phyloP scores from a whole-genome alignment of 2,113 vertebrate genomes.

The Thryonomys swinderianus region DNA sequence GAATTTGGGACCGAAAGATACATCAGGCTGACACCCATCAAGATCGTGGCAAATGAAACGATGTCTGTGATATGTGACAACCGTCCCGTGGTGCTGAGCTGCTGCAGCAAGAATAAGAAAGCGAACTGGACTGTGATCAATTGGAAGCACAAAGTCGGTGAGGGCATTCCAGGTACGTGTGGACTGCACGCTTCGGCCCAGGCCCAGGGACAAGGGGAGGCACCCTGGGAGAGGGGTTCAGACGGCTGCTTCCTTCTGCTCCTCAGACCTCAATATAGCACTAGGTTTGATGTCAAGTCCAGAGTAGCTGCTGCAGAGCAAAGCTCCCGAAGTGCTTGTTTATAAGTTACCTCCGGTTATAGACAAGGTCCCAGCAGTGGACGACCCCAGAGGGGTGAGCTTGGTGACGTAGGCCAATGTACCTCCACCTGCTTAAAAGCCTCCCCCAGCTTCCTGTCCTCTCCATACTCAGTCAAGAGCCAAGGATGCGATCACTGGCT shows the following conservation, averaged over 20 bases:
- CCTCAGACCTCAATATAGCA: neutral
- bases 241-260: neutral
- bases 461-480: neutral
- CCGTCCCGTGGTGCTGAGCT: constrained; percentile 70
- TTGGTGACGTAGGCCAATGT: neutral
- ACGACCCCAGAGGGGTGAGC: neutral
- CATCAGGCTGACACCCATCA: constrained; percentile 55
- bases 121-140: constrained; percentile 44
- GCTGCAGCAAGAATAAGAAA: constrained; percentile 78
- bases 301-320: neutral
- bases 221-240: neutral
- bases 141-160: constrained; percentile 82
- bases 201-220: neutral
- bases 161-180: constrained; percentile 81
- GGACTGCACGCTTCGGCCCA: neutral
- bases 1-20: constrained; percentile 20
- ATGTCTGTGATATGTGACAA: constrained; percentile 76
- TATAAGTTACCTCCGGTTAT: neutral
- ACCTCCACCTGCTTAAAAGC: neutral
- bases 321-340: neutral
- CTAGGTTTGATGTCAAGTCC: neutral
- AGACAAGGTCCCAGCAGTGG: neutral
- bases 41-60: constrained; percentile 48
- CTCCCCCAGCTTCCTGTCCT: neutral
- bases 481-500: neutral